Percentiles rank a stretch among this genome's conserved stretches.
Conservation (phyloP, 2,888 invertebrate species). For the Poecilobothrus nobilitatus region DNA sequence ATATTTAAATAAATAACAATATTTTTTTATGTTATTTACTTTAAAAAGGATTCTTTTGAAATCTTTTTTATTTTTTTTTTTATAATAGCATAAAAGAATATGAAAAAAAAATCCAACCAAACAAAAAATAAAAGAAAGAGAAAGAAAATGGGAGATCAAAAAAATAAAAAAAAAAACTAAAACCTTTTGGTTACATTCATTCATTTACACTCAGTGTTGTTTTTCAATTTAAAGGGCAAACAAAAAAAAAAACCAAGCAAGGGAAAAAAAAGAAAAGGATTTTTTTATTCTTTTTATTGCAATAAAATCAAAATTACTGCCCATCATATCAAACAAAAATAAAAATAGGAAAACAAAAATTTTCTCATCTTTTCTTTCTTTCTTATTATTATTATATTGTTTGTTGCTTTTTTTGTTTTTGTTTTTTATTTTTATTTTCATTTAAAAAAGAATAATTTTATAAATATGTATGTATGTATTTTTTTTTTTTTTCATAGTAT, state of each 20-base stretch:
- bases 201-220: background rate
- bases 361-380: too few species aligned
- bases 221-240: background rate
- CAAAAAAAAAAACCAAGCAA: background rate
- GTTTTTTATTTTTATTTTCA: too few species aligned
- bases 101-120: background rate
- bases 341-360: too few species aligned
- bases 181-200: background rate
- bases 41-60: background rate
- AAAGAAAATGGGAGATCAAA: background rate
- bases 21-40: background rate
- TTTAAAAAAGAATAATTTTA: too few species aligned
- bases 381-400: background rate
- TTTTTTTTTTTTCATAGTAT: too few species aligned
- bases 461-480: too few species aligned
- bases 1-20: background rate
- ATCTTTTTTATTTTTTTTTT: background rate
- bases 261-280: too few species aligned
- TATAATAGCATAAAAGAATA: background rate
- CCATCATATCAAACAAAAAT: background rate
- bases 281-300: background rate
- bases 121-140: too few species aligned
- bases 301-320: constrained; percentile 6
- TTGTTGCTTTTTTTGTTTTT: too few species aligned
- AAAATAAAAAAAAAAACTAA: background rate